A percentile compares a stretch with the other conserved stretches of the same genome.
These are phyloP conservation scores for Gryon sp. DNA, from an alignment of 1,140 invertebrate species.

Conservation along the genomic window DNA sequence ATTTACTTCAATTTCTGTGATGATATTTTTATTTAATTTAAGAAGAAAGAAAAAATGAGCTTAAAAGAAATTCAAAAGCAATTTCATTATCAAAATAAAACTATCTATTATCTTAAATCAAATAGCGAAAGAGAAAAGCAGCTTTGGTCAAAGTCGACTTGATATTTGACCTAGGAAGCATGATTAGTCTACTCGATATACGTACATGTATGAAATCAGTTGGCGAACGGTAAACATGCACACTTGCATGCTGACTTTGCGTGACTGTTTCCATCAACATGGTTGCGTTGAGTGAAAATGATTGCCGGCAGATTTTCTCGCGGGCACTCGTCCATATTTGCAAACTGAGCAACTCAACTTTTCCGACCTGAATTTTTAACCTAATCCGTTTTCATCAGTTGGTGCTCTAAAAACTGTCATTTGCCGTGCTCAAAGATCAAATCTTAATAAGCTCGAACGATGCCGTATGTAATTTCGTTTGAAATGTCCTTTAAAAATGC, in stretches of 20 bases:
- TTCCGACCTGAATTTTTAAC: slow-evolving; percentile 45
- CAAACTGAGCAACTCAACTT: slow-evolving; percentile 28
- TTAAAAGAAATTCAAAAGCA: too few relatives aligned
- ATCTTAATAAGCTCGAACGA: too few relatives aligned
- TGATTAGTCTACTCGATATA: slow-evolving; percentile 57
- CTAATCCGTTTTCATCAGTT: background rate
- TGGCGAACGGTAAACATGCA: slow-evolving; percentile 68
- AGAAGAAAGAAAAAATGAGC: too few relatives aligned
- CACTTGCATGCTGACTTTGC: slow-evolving; percentile 64
- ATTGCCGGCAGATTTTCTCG: slow-evolving; percentile 64
- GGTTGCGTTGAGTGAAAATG: slow-evolving; percentile 60
- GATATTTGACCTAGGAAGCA: slow-evolving; percentile 68
- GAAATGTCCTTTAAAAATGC: too few relatives aligned
- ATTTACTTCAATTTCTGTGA: too few relatives aligned
- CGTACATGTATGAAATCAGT: slow-evolving; percentile 68
- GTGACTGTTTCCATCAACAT: slow-evolving; percentile 65
- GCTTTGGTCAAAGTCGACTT: slow-evolving; percentile 65
- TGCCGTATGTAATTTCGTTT: too few relatives aligned
- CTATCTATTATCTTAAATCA: slow-evolving; percentile 29
- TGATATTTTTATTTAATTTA: too few relatives aligned
- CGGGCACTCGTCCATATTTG: slow-evolving; percentile 35
- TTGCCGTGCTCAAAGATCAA: background rate
- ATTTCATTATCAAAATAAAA: slow-evolving; percentile 5
- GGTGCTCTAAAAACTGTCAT: background rate
- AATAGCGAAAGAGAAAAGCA: slow-evolving; percentile 23